Percentiles rank a stretch among this genome's conserved stretches.
Evolutionary conservation across 2,888 invertebrate genomes (phyloP).

Genomic region (Dioctria rufipes): DNA sequence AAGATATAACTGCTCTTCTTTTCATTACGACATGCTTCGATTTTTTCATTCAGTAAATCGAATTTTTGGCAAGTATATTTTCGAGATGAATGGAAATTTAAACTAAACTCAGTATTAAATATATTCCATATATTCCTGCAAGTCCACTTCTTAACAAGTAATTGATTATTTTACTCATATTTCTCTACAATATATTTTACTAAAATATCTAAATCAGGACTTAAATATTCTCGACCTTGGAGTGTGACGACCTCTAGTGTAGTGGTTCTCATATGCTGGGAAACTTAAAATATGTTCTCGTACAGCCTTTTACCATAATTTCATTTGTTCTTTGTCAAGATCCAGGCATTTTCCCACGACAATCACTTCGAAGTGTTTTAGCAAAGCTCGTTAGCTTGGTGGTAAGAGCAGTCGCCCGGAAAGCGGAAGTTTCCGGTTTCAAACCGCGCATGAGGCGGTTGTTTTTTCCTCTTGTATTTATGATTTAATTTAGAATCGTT

Average conservation of each 20-base stretch:
- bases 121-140: conserved; percentile 59
- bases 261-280: conserved; percentile 61
- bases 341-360: no score
- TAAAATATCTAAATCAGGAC: conserved; percentile 61
- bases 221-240: conserved; percentile 57
- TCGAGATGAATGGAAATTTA: conserved; percentile 40
- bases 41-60: conserved; percentile 51
- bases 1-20: conserved; percentile 56
- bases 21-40: conserved; percentile 44
- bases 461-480: no score
- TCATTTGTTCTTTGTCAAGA: no score
- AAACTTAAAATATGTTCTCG: conserved; percentile 60
- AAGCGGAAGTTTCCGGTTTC: no score
- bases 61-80: conserved; percentile 21
- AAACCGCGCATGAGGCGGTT: no score
- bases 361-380: no score
- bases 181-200: conserved; percentile 61
- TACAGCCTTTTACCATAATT: background rate
- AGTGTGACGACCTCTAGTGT: conserved; percentile 38
- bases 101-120: conserved; percentile 59
- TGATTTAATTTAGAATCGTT: no score
- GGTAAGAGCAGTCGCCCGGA: no score
- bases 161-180: conserved; percentile 60
- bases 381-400: no score
- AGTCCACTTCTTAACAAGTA: conserved; percentile 59